A percentile compares a stretch with the other conserved stretches of the same genome.
phyloP scores from a whole-genome alignment of 2,888 invertebrate genomes.

The Limnephilus marmoratus region DNA sequence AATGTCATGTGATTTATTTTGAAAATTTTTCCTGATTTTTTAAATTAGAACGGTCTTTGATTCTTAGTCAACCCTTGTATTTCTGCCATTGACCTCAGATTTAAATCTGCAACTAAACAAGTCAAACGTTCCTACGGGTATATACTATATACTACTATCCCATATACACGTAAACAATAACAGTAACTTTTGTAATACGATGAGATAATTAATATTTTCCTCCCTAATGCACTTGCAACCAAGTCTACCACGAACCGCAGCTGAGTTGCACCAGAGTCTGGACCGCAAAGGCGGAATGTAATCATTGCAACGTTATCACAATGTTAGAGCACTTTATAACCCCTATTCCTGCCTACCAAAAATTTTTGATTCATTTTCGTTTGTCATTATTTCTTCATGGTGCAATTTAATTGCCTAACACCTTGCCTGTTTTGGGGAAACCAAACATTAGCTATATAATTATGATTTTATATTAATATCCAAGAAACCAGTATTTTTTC shows the following conservation, averaged over 20 bases:
- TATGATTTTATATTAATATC: neutral
- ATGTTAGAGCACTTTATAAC: neutral
- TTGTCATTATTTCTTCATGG: too few species aligned
- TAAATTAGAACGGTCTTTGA: too few species aligned
- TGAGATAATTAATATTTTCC: neutral
- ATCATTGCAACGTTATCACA: conserved; percentile 2
- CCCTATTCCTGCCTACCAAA: neutral
- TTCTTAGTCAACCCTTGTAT: too few species aligned
- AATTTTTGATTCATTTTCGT: neutral
- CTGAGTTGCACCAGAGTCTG: neutral
- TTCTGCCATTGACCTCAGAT: too few species aligned
- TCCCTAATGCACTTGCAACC: neutral
- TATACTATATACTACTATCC: too few species aligned
- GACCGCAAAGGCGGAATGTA: neutral
- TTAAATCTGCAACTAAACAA: too few species aligned
- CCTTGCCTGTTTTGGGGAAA: neutral
- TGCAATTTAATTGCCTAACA: neutral
- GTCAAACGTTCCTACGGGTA: too few species aligned
- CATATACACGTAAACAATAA: neutral
- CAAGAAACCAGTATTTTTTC: neutral
- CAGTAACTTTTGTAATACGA: neutral
- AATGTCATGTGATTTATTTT: too few species aligned
- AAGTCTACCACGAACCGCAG: neutral
- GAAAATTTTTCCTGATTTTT: too few species aligned
- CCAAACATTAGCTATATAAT: neutral